phyloP scores from a whole-genome alignment of 2,888 invertebrate genomes.

The Melinaea marsaeus region DNA sequence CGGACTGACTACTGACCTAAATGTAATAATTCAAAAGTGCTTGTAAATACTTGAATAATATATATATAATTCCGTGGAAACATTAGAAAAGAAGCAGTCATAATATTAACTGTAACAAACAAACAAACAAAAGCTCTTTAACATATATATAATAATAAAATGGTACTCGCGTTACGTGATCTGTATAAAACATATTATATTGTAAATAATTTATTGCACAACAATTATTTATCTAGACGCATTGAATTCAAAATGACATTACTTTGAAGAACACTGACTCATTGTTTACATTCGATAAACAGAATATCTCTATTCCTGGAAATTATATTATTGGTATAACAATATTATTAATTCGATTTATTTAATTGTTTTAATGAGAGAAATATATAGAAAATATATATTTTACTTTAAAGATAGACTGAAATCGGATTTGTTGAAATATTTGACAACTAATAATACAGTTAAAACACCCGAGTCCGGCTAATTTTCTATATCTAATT shows the following conservation, averaged over 20 bases:
- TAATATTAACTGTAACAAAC: no score
- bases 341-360: constrained; percentile 26
- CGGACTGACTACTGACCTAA: no score
- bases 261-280: constrained; percentile 32
- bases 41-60: no score
- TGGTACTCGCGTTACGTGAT: neutral
- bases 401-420: no score
- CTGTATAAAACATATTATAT: constrained; percentile 2
- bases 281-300: constrained; percentile 39
- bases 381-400: no score
- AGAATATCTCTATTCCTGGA: constrained; percentile 40
- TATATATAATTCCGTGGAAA: no score
- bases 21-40: no score
- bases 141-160: neutral
- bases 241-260: constrained; percentile 15
- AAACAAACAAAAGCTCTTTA: neutral
- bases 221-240: constrained; percentile 16
- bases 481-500: no score
- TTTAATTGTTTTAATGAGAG: neutral
- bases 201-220: constrained; percentile 19
- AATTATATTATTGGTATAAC: constrained; percentile 24
- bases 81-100: no score
- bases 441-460: no score
- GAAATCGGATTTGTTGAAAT: no score
- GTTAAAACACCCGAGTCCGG: no score